phyloP scores from a whole-genome alignment of 2,113 vertebrate genomes.

The Rhinolophus sinicus region DNA sequence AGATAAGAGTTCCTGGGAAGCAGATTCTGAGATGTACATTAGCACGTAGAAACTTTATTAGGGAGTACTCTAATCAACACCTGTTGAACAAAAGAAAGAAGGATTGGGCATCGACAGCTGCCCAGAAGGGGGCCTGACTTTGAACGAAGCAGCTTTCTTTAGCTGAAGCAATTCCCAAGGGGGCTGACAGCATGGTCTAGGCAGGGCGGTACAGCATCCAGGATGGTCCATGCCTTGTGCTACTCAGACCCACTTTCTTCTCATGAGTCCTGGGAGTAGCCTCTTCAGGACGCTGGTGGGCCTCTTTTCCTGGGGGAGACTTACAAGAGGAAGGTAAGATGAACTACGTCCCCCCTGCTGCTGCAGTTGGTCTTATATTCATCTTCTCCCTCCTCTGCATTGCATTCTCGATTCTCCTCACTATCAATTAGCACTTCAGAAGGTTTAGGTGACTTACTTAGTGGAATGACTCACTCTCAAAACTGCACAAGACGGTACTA shows the following conservation, averaged over 20 bases:
- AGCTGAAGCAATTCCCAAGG: neutral
- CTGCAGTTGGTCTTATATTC: neutral
- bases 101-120: neutral
- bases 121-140: neutral
- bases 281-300: neutral
- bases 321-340: neutral
- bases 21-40: neutral
- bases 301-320: neutral
- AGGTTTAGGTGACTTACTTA: neutral
- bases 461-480: neutral
- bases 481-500: neutral
- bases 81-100: neutral
- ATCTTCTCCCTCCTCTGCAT: neutral
- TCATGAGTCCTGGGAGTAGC: neutral
- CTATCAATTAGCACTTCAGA: neutral
- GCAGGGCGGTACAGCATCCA: neutral
- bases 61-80: neutral
- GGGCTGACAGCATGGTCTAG: neutral
- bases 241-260: neutral
- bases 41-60: neutral
- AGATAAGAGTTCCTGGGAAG: neutral
- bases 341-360: neutral
- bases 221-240: too few relatives aligned
- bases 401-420: neutral
- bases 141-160: neutral